These are phyloP conservation scores for Diploptera punctata DNA, from an alignment of 2,888 invertebrate genomes.

Conservation along the genomic window DNA sequence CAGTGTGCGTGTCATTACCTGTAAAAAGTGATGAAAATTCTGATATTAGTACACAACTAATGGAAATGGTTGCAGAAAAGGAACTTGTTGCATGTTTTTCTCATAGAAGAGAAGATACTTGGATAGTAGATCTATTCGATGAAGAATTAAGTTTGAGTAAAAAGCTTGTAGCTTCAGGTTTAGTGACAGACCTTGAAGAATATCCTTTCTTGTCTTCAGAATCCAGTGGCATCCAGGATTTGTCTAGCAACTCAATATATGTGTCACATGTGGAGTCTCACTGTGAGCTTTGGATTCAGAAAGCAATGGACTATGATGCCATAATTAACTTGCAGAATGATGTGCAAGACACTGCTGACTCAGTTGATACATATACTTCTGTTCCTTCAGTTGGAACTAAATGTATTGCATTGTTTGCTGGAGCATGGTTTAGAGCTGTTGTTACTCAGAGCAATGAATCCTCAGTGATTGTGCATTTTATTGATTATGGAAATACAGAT, in stretches of 20 bases:
- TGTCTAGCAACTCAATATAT: constrained; percentile 58
- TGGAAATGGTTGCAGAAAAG: constrained; percentile 53
- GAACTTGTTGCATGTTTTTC: constrained; percentile 62
- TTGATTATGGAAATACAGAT: constrained; percentile 82
- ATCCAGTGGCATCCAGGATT: not conserved
- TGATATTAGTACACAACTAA: constrained; percentile 56
- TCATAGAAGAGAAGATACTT: constrained; percentile 57
- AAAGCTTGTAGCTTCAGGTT: constrained; percentile 55
- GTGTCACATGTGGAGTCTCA: constrained; percentile 79
- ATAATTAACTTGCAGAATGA: constrained; percentile 68
- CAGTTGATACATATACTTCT: constrained; percentile 61
- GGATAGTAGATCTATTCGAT: constrained; percentile 62
- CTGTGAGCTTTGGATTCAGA: constrained; percentile 77
- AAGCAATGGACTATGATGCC: constrained; percentile 61
- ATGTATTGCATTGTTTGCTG: constrained; percentile 81
- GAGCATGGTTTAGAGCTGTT: constrained; percentile 94
- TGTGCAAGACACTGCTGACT: constrained; percentile 64
- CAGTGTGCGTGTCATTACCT: constrained; percentile 50
- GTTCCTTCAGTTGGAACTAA: constrained; percentile 66
- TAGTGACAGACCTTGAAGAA: not conserved
- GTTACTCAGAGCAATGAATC: constrained; percentile 75
- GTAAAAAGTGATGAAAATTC: constrained; percentile 52
- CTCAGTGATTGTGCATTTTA: constrained; percentile 70
- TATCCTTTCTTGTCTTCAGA: not conserved
- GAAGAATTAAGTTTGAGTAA: constrained; percentile 61